A percentile compares a stretch with the other conserved stretches of the same genome.
These are phyloP conservation scores for Nematopogon swammerdamellus DNA, from an alignment of 2,888 invertebrate genomes.

Conservation along the genomic window DNA sequence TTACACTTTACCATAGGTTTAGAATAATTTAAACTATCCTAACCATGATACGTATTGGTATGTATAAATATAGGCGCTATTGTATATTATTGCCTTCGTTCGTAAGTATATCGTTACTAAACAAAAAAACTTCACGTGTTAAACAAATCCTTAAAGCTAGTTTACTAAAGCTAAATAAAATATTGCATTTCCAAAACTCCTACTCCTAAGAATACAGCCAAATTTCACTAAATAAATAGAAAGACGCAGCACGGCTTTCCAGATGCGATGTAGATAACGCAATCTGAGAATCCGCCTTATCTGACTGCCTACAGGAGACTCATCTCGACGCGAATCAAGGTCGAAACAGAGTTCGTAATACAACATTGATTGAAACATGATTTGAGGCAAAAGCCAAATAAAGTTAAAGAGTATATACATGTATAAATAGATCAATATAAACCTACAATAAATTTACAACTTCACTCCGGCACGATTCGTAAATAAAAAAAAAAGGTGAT, in stretches of 20 bases:
- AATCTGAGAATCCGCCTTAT: no score
- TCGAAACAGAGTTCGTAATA: no score
- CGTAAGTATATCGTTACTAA: background rate
- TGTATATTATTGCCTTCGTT: background rate
- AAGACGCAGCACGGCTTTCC: no score
- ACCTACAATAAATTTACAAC: background rate
- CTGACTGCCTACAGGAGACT: no score
- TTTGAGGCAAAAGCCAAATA: background rate
- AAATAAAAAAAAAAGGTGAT: background rate
- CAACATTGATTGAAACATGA: background rate
- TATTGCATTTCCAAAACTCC: background rate
- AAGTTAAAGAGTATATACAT: background rate
- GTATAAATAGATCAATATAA: background rate
- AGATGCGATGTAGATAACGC: no score
- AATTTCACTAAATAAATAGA: background rate
- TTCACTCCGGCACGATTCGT: background rate
- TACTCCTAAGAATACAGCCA: background rate
- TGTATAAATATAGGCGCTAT: background rate
- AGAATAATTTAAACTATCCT: background rate
- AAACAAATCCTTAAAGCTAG: background rate
- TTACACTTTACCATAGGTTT: background rate
- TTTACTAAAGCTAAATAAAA: background rate
- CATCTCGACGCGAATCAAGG: no score
- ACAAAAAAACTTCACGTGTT: background rate
- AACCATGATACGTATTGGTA: background rate